Percentiles rank a stretch among this genome's conserved stretches.
Conservation (phyloP, 2,888 invertebrate genomes). For the Spodoptera littoralis region DNA sequence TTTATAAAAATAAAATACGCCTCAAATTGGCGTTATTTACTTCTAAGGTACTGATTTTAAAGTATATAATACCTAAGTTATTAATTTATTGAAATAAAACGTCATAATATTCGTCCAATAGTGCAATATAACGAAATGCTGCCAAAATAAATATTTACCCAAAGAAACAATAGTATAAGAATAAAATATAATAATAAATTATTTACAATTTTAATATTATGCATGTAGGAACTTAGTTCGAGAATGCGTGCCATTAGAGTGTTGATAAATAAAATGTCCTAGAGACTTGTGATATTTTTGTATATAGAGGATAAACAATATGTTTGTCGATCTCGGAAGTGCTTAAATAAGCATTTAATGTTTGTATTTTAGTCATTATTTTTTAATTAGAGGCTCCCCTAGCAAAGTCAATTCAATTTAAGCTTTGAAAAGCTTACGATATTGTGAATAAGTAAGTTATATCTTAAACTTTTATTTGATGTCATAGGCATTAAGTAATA, state of each 20-base stretch:
- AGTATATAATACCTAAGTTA: not conserved
- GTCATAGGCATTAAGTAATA: too few relatives aligned
- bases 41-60: not conserved
- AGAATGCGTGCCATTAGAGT: slow-evolving; percentile 34
- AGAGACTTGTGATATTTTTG: slow-evolving; percentile 56
- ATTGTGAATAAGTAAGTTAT: not conserved
- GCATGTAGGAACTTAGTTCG: slow-evolving; percentile 9
- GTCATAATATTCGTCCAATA: slow-evolving; percentile 24
- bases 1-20: too few relatives aligned
- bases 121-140: slow-evolving; percentile 11
- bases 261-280: slow-evolving; percentile 29
- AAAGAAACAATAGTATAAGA: slow-evolving; percentile 20
- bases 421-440: not conserved
- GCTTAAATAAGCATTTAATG: slow-evolving; percentile 32
- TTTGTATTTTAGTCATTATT: slow-evolving; percentile 22
- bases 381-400: not conserved
- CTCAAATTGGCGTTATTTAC: too few relatives aligned
- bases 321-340: slow-evolving; percentile 36
- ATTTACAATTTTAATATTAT: slow-evolving; percentile 13
- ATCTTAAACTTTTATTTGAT: not conserved
- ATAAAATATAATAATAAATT: slow-evolving; percentile 17
- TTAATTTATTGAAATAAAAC: slow-evolving; percentile 10
- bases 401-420: not conserved
- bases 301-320: slow-evolving; percentile 29
- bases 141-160: slow-evolving; percentile 26